A percentile compares a stretch with the other conserved stretches of the same genome.
phyloP scores from a whole-genome alignment of 2,113 vertebrate genomes.

The Pyxicephalus adspersus region DNA sequence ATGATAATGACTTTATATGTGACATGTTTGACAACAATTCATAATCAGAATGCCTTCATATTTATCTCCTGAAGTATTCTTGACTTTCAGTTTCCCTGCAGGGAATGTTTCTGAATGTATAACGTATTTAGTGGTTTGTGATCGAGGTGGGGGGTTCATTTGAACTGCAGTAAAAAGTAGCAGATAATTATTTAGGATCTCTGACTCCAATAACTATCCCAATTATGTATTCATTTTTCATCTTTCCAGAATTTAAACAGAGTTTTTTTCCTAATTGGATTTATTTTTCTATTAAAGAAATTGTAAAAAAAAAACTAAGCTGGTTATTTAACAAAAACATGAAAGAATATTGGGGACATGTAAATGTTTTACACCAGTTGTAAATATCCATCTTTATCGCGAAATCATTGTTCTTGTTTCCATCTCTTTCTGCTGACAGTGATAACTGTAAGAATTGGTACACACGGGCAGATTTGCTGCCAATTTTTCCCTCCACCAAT shows the following conservation, averaged over 20 bases:
- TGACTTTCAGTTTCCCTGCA: neutral
- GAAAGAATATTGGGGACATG: too few relatives aligned
- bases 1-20: neutral
- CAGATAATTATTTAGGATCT: neutral
- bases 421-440: too few relatives aligned
- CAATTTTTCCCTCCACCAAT: too few relatives aligned
- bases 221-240: neutral
- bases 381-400: too few relatives aligned
- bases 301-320: too few relatives aligned
- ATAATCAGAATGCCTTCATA: neutral
- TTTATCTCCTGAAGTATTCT: neutral
- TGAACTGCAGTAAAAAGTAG: neutral
- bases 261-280: too few relatives aligned
- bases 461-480: too few relatives aligned
- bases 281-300: too few relatives aligned
- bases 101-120: constrained; percentile 7
- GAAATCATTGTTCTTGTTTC: too few relatives aligned
- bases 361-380: too few relatives aligned
- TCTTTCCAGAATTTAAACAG: neutral
- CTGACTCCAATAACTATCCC: neutral
- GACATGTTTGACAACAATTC: neutral
- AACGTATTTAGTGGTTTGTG: neutral
- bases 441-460: too few relatives aligned
- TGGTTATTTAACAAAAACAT: too few relatives aligned
- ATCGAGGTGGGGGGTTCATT: neutral